Conservation (phyloP, 2,888 invertebrate genomes). For the Orthosia cruda region DNA sequence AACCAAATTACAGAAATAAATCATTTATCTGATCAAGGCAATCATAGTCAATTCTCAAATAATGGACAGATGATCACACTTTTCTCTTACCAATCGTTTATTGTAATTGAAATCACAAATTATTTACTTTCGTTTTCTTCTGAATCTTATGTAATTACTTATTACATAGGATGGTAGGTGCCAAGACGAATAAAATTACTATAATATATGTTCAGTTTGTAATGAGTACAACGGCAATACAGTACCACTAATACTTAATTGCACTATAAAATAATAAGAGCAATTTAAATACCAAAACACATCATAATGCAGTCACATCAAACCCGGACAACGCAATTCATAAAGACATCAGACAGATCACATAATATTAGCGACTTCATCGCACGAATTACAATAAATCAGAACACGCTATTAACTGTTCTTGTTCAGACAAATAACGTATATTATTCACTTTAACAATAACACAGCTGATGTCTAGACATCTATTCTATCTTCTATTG, state of each 20-base stretch:
- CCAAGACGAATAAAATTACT: background rate
- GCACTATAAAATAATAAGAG: constrained; percentile 4
- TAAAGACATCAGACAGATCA: constrained; percentile 58
- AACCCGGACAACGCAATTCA: constrained; percentile 40
- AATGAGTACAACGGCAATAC: background rate
- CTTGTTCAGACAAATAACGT: constrained; percentile 66
- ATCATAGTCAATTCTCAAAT: no score
- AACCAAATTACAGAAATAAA: no score
- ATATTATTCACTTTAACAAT: constrained; percentile 75
- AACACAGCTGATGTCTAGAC: constrained; percentile 35
- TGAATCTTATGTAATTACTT: no score
- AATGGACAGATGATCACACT: no score
- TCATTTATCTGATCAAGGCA: no score
- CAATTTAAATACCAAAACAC: constrained; percentile 24
- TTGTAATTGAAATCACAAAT: no score
- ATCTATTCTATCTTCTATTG: no score
- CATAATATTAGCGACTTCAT: constrained; percentile 48
- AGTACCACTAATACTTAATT: background rate
- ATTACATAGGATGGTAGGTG: background rate
- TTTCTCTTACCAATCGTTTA: no score
- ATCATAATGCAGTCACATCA: constrained; percentile 45
- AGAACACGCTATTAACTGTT: constrained; percentile 71
- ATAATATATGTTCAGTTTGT: background rate
- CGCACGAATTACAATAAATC: constrained; percentile 71
- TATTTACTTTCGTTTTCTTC: no score